phyloP scores from a whole-genome alignment of 2,797 vertebrate genomes.

The Gastrophryne carolinensis region DNA sequence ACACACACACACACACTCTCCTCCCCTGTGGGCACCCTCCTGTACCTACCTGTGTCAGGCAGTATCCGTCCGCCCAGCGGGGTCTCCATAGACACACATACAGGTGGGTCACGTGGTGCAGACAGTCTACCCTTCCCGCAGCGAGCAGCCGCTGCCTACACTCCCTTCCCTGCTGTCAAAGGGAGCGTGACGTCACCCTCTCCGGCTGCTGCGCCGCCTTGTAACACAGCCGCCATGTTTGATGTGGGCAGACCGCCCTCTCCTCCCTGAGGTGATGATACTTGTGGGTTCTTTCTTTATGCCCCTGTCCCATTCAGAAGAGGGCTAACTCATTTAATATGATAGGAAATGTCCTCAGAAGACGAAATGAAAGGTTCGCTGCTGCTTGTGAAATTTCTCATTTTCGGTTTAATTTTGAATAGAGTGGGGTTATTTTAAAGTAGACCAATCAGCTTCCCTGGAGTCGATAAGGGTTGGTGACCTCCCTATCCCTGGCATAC shows the following conservation, averaged over 20 bases:
- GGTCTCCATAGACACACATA: background rate
- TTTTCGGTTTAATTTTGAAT: no score
- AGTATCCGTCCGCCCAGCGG: background rate
- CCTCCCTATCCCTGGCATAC: no score
- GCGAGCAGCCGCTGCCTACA: background rate
- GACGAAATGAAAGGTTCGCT: no score
- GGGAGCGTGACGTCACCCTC: background rate
- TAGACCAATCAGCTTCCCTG: no score
- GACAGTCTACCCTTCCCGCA: background rate
- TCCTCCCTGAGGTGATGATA: background rate
- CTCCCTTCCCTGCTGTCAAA: background rate
- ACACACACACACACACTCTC: no score
- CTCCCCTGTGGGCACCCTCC: background rate
- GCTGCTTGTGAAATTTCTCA: no score
- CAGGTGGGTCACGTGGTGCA: background rate
- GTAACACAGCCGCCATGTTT: background rate
- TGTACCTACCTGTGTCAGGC: background rate
- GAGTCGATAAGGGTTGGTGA: no score
- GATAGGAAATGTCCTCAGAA: no score
- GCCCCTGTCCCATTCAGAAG: no score
- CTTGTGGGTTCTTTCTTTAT: no score
- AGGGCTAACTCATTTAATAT: no score
- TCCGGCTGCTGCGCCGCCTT: background rate
- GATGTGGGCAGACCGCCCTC: background rate
- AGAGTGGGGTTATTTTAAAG: no score